Base-by-base conservation (phyloP, 2,888 invertebrate species). In the Drosophila suboccidentalis region DNA sequence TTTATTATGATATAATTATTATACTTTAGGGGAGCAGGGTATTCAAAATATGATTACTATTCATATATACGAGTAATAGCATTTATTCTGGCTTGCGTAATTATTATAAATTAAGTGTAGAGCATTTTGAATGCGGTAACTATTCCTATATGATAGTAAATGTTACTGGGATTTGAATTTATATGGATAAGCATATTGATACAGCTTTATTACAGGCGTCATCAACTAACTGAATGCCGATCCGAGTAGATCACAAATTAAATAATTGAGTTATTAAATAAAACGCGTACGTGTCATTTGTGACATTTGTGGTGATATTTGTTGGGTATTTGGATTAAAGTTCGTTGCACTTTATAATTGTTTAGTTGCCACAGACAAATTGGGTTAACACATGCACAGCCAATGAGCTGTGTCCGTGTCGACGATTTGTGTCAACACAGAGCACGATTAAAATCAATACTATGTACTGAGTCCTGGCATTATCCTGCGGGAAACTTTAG, bases 391-490 rank as follows among this genome's bases (percentile, higher is more conserved):
- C 80, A 81, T 71, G 83, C 86, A 68, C 68, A 59, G 38, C 26
- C 13, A 15, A 57, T 26, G 26, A 4, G 4, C 22, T 22, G 26
- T 51, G 64, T 47, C 38, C 47, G 41, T 65, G 63, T 47, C 34
- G n/a, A 29, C 43, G 62, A 63, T 61, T 65, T 63, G 38, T 75
- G 71, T 73, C 73, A 82, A 74, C 71, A 34, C 43, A 26, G 34
- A 19, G 43, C 44, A 19, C 59, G 62, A 77, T 78, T 79, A 71
- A 81, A 91, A 89, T 89, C 82, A 80, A 87, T 91, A 89, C 58
- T 54, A 4, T 22, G 22, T 4, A 34, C 26, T 17, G 39, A 70
- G 50, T 49, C 54, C 38, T 26, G 47, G 38, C 53, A 11, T 47
- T 47, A 43, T 73, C 68, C 82, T 67, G 63, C 63, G 70, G 72